Evolutionary conservation across 2,797 vertebrate genomes (phyloP), one percentile per base, ranked within the genome.

Genomic region (Phaenicophaeus curvirostris): DNA sequence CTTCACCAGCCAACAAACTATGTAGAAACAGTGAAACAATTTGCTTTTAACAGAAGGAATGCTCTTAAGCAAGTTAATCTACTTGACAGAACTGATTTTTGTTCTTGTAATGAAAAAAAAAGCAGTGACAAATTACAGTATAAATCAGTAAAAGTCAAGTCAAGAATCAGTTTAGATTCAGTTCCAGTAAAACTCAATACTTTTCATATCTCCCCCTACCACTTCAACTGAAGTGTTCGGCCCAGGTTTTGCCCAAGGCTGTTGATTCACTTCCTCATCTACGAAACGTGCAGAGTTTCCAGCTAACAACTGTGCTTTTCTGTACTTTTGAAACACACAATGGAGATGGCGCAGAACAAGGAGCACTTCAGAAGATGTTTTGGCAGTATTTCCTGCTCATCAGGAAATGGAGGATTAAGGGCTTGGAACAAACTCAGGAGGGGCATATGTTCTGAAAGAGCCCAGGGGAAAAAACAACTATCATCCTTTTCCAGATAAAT

Each of bases 401-500:
- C 94, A 87, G 90, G 78, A 94, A 94, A 89, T 33, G 37, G 46
- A 85, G 54, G 86, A 95, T 94, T 94, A 90, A 77, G 25, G 21
- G 57, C 87, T 89, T 95, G 81, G 84, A 93, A 92, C 44, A 58
- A 89, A 71, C 53, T 94, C 81, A 90, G 74, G 69, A 87, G 57
- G 53, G 71, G 63, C 54, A 80, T 63, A 92, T 41, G 50, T 65
- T 83, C 59, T 89, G 72, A 67, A 90, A 77, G 46, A 87, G 88
- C 46, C 61, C 68, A 74, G 46, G 33, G 18, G 53, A 59, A 69
- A 85, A 88, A 90, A 39, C 15, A 81, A 58, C 62, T n/a, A 53
- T 61, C 66, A 74, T 37, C 65, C 48, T 85, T 74, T 58, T 37
- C 71, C 50, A 85, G 81, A 54, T 58, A 41, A 69, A 54, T 33